Percentiles rank a stretch among this genome's conserved stretches.
phyloP scores from a whole-genome alignment of 2,888 invertebrate genomes.

The Eilema griseolum region DNA sequence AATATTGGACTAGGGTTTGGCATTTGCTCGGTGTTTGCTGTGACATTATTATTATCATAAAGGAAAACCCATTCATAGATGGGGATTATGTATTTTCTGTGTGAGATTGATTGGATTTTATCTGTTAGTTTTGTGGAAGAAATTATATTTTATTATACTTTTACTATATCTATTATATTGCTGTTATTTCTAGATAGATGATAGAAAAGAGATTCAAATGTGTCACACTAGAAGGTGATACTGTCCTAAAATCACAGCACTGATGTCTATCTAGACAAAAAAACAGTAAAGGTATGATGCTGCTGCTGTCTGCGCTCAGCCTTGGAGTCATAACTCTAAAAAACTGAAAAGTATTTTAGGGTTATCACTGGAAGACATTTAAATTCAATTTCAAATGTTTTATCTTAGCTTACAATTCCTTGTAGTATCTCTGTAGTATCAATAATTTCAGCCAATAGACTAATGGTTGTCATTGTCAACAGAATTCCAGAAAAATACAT shows the following conservation, averaged over 20 bases:
- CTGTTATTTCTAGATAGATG: background rate
- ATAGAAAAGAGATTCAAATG: too few species aligned
- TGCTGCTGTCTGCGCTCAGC: too few species aligned
- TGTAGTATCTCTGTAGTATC: background rate
- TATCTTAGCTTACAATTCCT: background rate
- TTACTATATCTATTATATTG: background rate
- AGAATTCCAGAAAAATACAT: background rate
- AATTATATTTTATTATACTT: background rate
- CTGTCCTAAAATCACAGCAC: too few species aligned
- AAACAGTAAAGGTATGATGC: too few species aligned
- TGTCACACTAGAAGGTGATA: too few species aligned
- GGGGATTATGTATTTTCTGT: background rate
- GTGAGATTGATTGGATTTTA: background rate
- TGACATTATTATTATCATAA: background rate
- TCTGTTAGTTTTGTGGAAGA: background rate
- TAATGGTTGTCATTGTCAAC: background rate
- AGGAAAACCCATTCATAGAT: background rate
- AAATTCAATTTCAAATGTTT: background rate
- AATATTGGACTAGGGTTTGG: conserved; percentile 4
- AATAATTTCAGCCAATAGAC: background rate
- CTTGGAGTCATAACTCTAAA: too few species aligned
- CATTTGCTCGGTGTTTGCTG: conserved; percentile 7
- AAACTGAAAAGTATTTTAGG: too few species aligned
- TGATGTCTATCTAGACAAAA: too few species aligned
- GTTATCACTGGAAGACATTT: background rate